Evolutionary conservation across 2,888 invertebrate species (phyloP), one percentile per base, ranked within the genome.

Genomic region (Theretra japonica): DNA sequence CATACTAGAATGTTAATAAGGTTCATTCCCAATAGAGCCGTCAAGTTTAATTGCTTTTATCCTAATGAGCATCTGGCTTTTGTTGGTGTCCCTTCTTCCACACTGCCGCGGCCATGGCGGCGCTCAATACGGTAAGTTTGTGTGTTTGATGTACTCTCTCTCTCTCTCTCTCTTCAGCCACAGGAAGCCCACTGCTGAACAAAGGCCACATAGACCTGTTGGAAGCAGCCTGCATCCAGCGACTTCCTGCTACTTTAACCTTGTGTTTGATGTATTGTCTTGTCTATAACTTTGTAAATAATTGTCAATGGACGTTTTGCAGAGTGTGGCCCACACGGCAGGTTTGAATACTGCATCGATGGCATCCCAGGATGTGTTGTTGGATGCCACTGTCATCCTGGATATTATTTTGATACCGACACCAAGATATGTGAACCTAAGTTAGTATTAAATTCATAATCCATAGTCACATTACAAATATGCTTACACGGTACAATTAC

Each of bases 301-400:
- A 21, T 30, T 8, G 15, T 53, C n/a, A 57, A 5, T 60, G 53
- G n/a, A 21, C 53, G 8, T 3, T 53, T 80, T 82, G 7, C 82
- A 94, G 94, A 94, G 82, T 94, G 94, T 79, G 94, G 94, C 4
- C 79, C 83, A 11, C 90, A 94, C 75, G 94, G 94, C 8, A 87
- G 86, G 75, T 94, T 94, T 73, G 93, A 94, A 80, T 94, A 94
- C 75, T 94, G 94, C 77, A 86, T 93, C 69, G 91, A 93, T 69
- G 90, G 85, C 53, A 82, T 88, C 69, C 89, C 91, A 2, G 93
- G 90, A n/a, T 94, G 94, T 78, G 86, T 94, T n/a, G 76, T 93
- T 30, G 94, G 94, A 33, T 94, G 94, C 75, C 92, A 94, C 76
- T 94, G 94, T 73, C 90, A 93, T 70, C 94, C 94, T 0, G 94